Evolutionary conservation across 1,140 invertebrate species (phyloP), one percentile per base, ranked within the genome.

Genomic region (Drosophila nasuta): DNA sequence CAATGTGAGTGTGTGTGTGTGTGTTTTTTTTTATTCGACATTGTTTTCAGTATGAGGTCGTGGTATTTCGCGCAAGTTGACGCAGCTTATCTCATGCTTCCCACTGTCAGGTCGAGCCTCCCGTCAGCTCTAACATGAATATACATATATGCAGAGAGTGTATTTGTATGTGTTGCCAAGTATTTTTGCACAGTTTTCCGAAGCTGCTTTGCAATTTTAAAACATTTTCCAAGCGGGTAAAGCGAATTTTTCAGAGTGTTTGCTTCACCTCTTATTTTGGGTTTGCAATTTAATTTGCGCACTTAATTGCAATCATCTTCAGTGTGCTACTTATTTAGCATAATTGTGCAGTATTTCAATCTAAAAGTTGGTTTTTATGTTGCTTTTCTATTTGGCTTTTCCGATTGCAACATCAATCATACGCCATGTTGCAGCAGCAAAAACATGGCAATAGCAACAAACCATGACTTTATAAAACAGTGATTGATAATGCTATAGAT

Each of bases 51-150:
- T 17, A 45, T 65, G 62, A 1, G 7, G 48, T 66, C 51, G 54
- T 59, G 58, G 71, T 54, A 45, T 76, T 82, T 67, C 45, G 62
- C 56, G 67, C 56, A 82, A 82, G 81, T 88, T 79, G 75, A 89
- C 81, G 85, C 75, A 85, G 85, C 81, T 89, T 89, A 89, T 89
- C 85, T 89, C 72, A 74, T 70, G 60, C 67, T 77, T 60, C 58
- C 59, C 43, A 51, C 62, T 71, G 59, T 74, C 71, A 68, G 64
- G 59, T 74, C 51, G 70, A 35, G 71, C 62, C 74, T 72, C 28
- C 68, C 43, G 41, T 71, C 66, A 70, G 51, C 51, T 69, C 49
- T 60, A 33, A 17, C 13, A 46, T 33, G 20, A 25, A n/a, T 64
- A 33, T 66, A n/a, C 10, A 8, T 48, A 48, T 56, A 28, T 28